Conservation (phyloP, 2,888 invertebrate genomes). For the Limulus polyphemus region DNA sequence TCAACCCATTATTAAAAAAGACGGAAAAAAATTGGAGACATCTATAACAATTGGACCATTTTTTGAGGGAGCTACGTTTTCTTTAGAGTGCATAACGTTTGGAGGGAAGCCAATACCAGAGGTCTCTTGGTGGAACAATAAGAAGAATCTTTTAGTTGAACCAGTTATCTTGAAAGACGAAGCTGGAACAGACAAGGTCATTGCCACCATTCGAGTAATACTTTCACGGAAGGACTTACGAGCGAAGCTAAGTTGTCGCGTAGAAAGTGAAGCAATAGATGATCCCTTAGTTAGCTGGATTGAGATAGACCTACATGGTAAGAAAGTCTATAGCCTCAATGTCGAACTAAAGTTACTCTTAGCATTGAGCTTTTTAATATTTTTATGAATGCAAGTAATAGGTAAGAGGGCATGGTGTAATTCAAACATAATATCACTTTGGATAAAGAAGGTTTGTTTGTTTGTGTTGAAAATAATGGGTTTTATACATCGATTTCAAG, state of each 20-base stretch:
- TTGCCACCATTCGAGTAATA: constrained; percentile 26
- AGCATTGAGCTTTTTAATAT: too few relatives aligned
- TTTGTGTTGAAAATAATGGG: too few relatives aligned
- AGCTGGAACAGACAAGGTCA: constrained; percentile 9
- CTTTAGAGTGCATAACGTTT: constrained; percentile 23
- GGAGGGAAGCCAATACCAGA: constrained; percentile 26
- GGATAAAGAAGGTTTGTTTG: too few relatives aligned
- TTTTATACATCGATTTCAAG: too few relatives aligned
- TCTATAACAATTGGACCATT: constrained; percentile 23
- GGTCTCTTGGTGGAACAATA: constrained; percentile 44
- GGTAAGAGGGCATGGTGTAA: too few relatives aligned
- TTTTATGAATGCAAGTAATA: too few relatives aligned
- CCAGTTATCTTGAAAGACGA: constrained; percentile 1
- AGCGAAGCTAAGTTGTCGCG: neutral
- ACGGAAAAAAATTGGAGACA: constrained; percentile 17
- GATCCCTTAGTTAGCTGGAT: neutral
- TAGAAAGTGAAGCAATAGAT: neutral
- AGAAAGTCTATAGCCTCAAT: neutral
- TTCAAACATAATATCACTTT: too few relatives aligned
- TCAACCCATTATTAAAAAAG: constrained; percentile 23
- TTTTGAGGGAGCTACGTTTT: constrained; percentile 22
- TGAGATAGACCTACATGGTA: neutral
- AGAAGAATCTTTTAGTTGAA: constrained; percentile 24
- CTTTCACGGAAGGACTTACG: constrained; percentile 5
- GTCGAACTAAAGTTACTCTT: too few relatives aligned